Evolutionary conservation across 2,797 vertebrate genomes (phyloP).

Genomic region (Rallus crepitans): DNA sequence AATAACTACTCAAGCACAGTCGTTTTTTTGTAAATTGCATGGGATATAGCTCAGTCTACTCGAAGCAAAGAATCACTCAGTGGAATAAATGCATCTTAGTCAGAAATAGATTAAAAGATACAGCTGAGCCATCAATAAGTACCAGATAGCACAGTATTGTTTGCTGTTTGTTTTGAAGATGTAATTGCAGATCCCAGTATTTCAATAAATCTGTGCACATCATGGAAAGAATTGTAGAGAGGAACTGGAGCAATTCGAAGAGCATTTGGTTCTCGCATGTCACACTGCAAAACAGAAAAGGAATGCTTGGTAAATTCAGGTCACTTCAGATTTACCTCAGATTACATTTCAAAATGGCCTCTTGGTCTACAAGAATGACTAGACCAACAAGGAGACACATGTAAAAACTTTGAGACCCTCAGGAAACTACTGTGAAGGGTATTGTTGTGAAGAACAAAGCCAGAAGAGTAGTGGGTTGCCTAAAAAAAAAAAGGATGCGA

Average conservation of each 20-base stretch:
- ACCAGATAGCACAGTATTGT: not conserved
- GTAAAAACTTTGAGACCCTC: not conserved
- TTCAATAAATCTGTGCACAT: constrained; percentile 88
- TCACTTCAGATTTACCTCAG: not conserved
- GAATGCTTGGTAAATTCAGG: constrained; percentile 29
- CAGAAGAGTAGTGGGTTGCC: not conserved
- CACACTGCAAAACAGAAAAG: constrained; percentile 82
- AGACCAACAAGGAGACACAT: not conserved
- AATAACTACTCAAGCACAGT: constrained; percentile 69
- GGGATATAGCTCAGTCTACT: constrained; percentile 30
- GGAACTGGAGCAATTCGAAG: constrained; percentile 90
- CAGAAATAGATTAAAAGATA: constrained; percentile 72
- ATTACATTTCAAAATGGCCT: not conserved
- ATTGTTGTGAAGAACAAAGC: not conserved
- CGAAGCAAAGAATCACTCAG: constrained; percentile 50
- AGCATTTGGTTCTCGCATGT: constrained; percentile 89
- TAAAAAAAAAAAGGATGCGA: not conserved
- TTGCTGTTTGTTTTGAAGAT: constrained; percentile 66
- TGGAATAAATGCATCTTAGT: constrained; percentile 64
- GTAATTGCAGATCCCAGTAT: constrained; percentile 80
- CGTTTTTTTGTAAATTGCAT: constrained; percentile 65
- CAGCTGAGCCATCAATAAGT: constrained; percentile 44
- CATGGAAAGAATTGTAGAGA: constrained; percentile 94
- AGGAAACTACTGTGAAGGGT: not conserved
- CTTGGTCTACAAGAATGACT: not conserved